Conservation (phyloP, 2,888 invertebrate genomes). For the Cantharis rufa region DNA sequence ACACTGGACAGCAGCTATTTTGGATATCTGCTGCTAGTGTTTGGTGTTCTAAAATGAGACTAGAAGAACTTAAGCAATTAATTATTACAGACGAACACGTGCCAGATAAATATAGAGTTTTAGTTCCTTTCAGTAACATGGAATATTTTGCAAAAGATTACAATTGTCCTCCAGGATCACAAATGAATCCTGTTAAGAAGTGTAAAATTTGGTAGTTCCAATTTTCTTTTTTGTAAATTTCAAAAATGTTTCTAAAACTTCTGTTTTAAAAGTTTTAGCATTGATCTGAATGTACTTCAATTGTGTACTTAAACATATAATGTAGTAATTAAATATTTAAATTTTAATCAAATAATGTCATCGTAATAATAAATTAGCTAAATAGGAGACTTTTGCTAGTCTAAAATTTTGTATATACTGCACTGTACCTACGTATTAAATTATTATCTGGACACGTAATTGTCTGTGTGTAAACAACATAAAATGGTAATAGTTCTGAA, state of each 20-base stretch:
- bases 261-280: slow-evolving; percentile 9
- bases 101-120: slow-evolving; percentile 61
- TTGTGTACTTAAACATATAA: neutral
- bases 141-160: slow-evolving; percentile 66
- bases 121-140: slow-evolving; percentile 64
- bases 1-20: slow-evolving; percentile 58
- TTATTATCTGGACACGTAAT: neutral
- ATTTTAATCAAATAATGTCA: neutral
- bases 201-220: slow-evolving; percentile 65
- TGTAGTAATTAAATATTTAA: neutral
- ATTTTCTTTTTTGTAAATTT: neutral
- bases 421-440: neutral
- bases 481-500: neutral
- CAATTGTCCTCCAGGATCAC: slow-evolving; percentile 61
- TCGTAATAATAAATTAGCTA: neutral
- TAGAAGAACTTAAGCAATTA: slow-evolving; percentile 50
- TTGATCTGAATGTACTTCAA: slow-evolving; percentile 9
- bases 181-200: slow-evolving; percentile 66
- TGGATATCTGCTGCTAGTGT: slow-evolving; percentile 65
- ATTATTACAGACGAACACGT: slow-evolving; percentile 54
- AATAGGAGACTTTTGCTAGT: neutral
- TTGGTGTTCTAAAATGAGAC: slow-evolving; percentile 61
- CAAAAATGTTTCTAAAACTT: slow-evolving; percentile 8
- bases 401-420: neutral
- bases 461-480: neutral